These are phyloP conservation scores for Trisateles emortualis DNA, from an alignment of 2,888 invertebrate genomes.

Conservation along the genomic window DNA sequence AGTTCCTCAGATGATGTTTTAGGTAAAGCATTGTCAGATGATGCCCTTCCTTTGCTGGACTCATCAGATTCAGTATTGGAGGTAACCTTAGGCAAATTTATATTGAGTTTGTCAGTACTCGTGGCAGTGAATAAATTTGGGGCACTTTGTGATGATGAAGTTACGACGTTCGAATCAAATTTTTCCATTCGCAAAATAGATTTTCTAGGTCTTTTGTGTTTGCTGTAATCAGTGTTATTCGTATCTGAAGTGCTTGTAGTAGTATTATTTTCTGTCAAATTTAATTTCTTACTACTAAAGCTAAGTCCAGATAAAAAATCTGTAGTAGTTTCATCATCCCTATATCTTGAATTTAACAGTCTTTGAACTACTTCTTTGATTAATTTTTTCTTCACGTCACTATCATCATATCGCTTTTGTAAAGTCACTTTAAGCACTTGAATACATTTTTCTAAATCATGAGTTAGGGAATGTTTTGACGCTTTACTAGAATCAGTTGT, in stretches of 20 bases:
- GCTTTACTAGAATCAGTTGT: constrained; percentile 79
- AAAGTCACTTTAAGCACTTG: constrained; percentile 87
- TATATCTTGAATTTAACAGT: constrained; percentile 87
- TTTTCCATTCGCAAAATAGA: constrained; percentile 76
- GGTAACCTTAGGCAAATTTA: constrained; percentile 52
- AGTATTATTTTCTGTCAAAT: constrained; percentile 54
- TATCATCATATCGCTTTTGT: constrained; percentile 87
- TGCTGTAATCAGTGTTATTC: constrained; percentile 62
- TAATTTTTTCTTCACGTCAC: constrained; percentile 87
- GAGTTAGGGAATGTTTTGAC: constrained; percentile 78
- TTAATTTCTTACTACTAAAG: constrained; percentile 65
- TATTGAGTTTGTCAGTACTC: constrained; percentile 56
- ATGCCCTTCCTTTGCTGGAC: constrained; percentile 67
- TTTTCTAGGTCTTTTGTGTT: constrained; percentile 67
- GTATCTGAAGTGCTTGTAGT: constrained; percentile 78
- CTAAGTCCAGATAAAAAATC: constrained; percentile 82
- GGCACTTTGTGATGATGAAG: constrained; percentile 80
- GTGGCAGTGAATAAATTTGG: constrained; percentile 71
- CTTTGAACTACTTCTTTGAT: constrained; percentile 89
- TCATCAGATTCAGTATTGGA: constrained; percentile 73
- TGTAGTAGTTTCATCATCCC: constrained; percentile 84
- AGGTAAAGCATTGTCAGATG: constrained; percentile 62
- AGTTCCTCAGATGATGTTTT: constrained; percentile 78
- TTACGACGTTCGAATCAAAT: constrained; percentile 69
- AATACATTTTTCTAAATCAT: constrained; percentile 88